These are phyloP conservation scores for Phasianus colchicus DNA, from an alignment of 2,113 vertebrate genomes.

Conservation along the genomic window DNA sequence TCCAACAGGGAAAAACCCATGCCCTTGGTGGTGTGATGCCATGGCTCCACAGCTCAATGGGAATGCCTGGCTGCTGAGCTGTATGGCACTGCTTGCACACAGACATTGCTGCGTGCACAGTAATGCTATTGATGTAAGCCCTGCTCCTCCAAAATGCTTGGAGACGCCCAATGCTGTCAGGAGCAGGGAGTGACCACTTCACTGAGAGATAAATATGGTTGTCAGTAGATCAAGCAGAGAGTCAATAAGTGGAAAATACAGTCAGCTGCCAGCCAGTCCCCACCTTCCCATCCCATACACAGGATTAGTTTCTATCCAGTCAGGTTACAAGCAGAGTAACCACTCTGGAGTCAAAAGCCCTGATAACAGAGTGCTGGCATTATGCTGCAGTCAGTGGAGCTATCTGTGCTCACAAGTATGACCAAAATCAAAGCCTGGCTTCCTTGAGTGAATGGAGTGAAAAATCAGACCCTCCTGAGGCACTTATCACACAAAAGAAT, in stretches of 20 bases:
- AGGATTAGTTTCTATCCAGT: background rate
- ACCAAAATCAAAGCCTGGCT: background rate
- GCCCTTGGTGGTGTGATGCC: accelerated
- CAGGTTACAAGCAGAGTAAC: background rate
- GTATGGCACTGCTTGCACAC: background rate
- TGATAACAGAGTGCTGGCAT: background rate
- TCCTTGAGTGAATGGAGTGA: background rate
- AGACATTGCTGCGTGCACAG: background rate
- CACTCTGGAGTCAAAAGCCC: background rate
- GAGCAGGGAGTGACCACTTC: background rate
- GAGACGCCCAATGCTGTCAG: background rate
- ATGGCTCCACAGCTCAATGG: background rate
- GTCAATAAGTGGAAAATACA: background rate
- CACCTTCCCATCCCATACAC: background rate
- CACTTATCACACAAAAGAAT: background rate
- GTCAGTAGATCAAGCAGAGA: background rate
- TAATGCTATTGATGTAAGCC: background rate
- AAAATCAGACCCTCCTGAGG: background rate
- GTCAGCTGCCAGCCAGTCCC: background rate
- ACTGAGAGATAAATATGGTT: background rate
- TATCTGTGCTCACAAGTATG: background rate
- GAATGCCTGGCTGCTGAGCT: background rate
- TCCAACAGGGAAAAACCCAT: accelerated
- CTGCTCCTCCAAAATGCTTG: accelerated
- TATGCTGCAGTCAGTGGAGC: background rate